These are phyloP conservation scores for Unio pictorum DNA, from an alignment of 2,888 invertebrate genomes.

Conservation along the genomic window DNA sequence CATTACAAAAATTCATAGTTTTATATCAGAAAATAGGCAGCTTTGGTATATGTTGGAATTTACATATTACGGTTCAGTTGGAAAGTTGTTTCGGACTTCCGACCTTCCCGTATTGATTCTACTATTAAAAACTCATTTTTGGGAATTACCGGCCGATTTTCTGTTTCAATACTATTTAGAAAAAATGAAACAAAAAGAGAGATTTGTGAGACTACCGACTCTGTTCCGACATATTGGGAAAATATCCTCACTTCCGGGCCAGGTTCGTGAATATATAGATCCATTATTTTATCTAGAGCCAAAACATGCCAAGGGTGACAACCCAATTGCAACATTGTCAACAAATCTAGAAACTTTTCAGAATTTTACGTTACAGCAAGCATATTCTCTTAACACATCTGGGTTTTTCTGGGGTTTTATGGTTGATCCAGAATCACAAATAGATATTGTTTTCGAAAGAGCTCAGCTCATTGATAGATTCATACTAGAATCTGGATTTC, in stretches of 20 bases:
- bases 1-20: constrained; percentile 60
- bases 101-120: constrained; percentile 31
- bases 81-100: constrained; percentile 20
- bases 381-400: constrained; percentile 39
- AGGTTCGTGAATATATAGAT: constrained; percentile 24
- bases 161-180: constrained; percentile 12
- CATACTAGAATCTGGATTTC: constrained; percentile 12
- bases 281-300: constrained; percentile 4
- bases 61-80: constrained; percentile 25
- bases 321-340: constrained; percentile 64
- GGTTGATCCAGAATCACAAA: constrained; percentile 7
- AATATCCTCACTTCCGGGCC: constrained; percentile 10
- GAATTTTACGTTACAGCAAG: constrained; percentile 56
- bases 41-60: constrained; percentile 25
- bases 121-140: constrained; percentile 57
- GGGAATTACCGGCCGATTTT: constrained; percentile 28
- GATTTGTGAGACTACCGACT: constrained; percentile 10
- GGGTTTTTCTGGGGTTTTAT: constrained; percentile 14
- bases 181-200: constrained; percentile 18
- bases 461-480: constrained; percentile 9
- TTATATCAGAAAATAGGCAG: constrained; percentile 50
- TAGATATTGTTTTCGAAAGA: constrained; percentile 12
- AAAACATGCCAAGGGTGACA: constrained; percentile 21
- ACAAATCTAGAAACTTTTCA: constrained; percentile 62
- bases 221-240: constrained; percentile 17